These are phyloP conservation scores for Timema cristinae DNA, from an alignment of 2,888 invertebrate genomes.

Conservation along the genomic window DNA sequence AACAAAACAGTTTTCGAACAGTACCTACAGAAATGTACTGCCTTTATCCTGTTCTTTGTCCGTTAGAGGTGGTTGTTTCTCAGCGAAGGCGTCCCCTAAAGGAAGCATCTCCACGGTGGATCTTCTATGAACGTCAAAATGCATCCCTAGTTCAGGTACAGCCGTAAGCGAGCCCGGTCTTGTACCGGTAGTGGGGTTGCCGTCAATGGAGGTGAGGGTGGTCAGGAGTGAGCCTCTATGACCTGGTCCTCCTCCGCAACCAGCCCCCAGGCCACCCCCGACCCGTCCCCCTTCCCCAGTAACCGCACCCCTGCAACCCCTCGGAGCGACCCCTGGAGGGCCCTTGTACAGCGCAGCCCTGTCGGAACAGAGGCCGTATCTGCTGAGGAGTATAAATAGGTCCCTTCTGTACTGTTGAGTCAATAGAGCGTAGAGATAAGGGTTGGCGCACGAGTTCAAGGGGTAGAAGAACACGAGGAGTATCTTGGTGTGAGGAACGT, in stretches of 20 bases:
- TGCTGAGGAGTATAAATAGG: slow-evolving; percentile 51
- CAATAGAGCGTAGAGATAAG: slow-evolving; percentile 62
- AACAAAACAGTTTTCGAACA: no score
- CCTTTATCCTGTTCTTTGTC: no score
- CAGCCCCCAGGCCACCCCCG: slow-evolving; percentile 34
- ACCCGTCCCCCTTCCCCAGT: slow-evolving; percentile 27
- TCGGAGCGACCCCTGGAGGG: not conserved
- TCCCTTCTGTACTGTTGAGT: slow-evolving; percentile 62
- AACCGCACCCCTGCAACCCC: slow-evolving; percentile 17
- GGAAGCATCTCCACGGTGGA: no score
- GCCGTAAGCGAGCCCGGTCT: slow-evolving; percentile 19
- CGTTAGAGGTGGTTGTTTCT: no score
- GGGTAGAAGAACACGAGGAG: slow-evolving; percentile 65
- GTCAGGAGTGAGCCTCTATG: slow-evolving; percentile 44
- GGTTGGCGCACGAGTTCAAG: slow-evolving; percentile 65
- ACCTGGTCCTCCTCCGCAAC: slow-evolving; percentile 33
- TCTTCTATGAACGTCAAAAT: no score
- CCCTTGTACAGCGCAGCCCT: slow-evolving; percentile 28
- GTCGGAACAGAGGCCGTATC: slow-evolving; percentile 36
- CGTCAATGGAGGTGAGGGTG: slow-evolving; percentile 44
- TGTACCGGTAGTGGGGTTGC: slow-evolving; percentile 1
- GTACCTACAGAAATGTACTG: no score
- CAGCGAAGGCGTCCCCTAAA: no score
- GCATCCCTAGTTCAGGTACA: slow-evolving; percentile 11
- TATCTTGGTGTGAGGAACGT: slow-evolving; percentile 51